phyloP scores from a whole-genome alignment of 2,888 invertebrate genomes.

The Lampropteryx suffumata region DNA sequence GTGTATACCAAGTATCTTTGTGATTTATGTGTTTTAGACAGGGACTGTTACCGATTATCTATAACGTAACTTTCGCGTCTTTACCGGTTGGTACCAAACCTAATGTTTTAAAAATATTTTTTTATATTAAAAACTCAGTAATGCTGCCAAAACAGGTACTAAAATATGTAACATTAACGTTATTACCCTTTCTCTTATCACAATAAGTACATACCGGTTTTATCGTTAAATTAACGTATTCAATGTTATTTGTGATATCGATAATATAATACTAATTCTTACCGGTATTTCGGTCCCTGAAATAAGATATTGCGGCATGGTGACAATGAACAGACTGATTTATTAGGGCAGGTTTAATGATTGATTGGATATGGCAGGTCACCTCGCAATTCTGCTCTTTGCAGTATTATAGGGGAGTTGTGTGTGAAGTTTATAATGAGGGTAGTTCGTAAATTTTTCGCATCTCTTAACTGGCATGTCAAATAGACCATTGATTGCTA shows the following conservation, averaged over 20 bases:
- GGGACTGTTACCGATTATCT: slow-evolving; percentile 3
- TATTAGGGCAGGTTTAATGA: slow-evolving; percentile 54
- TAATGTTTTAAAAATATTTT: not conserved
- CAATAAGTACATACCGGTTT: not conserved
- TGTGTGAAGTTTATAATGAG: slow-evolving; percentile 36
- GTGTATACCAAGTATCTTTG: slow-evolving; percentile 73
- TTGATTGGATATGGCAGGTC: slow-evolving; percentile 39
- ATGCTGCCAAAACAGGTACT: too few species aligned
- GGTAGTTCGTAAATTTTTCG: not conserved
- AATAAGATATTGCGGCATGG: slow-evolving; percentile 60
- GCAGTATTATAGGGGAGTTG: slow-evolving; percentile 67
- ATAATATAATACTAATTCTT: not conserved
- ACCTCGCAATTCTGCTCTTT: slow-evolving; percentile 52
- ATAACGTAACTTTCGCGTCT: not conserved
- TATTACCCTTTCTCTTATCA: too few species aligned
- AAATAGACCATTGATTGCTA: too few species aligned
- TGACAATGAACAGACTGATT: slow-evolving; percentile 70
- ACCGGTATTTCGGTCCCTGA: slow-evolving; percentile 18
- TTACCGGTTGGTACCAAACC: slow-evolving; percentile 1
- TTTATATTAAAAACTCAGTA: too few species aligned
- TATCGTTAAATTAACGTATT: not conserved
- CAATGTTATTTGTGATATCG: not conserved
- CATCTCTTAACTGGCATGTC: too few species aligned
- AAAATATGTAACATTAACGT: too few species aligned
- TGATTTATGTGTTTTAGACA: slow-evolving; percentile 62